A percentile compares a stretch with the other conserved stretches of the same genome.
Evolutionary conservation across 64 coral and sea anemone genomes (phyloP).

Genomic region (Stylophora pistillata): DNA sequence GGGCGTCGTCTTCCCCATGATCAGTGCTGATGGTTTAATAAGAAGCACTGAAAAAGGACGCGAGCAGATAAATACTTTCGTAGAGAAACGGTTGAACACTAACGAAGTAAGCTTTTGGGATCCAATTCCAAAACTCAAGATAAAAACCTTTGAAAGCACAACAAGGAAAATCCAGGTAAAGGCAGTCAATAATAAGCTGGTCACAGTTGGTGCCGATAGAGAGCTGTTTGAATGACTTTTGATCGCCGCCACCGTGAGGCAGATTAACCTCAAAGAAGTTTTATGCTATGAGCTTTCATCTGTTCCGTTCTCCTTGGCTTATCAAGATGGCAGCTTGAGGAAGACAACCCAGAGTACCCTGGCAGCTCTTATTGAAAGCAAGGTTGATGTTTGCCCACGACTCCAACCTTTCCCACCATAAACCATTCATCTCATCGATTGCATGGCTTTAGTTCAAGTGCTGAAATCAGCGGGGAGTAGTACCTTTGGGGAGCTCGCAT

Average conservation of each 20-base stretch:
- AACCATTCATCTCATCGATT: slow-evolving; percentile 18
- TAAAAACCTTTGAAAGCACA: slow-evolving; percentile 35
- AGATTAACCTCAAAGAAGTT: too few species aligned
- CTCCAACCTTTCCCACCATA: not conserved
- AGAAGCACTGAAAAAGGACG: slow-evolving; percentile 29
- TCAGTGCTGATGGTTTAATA: slow-evolving; percentile 38
- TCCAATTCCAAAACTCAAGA: slow-evolving; percentile 38
- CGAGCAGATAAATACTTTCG: slow-evolving; percentile 38
- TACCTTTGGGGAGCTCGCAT: slow-evolving; percentile 50
- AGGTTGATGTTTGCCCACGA: slow-evolving; percentile 4
- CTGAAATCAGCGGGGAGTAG: slow-evolving; percentile 11
- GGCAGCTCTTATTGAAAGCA: slow-evolving; percentile 1
- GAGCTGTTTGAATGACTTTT: too few species aligned
- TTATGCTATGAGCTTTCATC: too few species aligned
- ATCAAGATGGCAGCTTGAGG: slow-evolving; percentile 24
- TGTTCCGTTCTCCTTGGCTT: slow-evolving; percentile 4
- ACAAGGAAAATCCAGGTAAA: slow-evolving; percentile 20
- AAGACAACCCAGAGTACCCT: too few species aligned
- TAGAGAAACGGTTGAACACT: slow-evolving; percentile 29
- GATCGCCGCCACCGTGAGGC: too few species aligned
- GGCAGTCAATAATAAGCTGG: slow-evolving; percentile 21
- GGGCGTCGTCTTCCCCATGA: slow-evolving; percentile 61
- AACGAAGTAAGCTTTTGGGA: slow-evolving; percentile 63
- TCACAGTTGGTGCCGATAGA: slow-evolving; percentile 10
- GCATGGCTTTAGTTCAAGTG: slow-evolving; percentile 46